These are phyloP conservation scores for Pseudopodoces humilis DNA, from an alignment of 2,113 vertebrate species.

Conservation along the genomic window DNA sequence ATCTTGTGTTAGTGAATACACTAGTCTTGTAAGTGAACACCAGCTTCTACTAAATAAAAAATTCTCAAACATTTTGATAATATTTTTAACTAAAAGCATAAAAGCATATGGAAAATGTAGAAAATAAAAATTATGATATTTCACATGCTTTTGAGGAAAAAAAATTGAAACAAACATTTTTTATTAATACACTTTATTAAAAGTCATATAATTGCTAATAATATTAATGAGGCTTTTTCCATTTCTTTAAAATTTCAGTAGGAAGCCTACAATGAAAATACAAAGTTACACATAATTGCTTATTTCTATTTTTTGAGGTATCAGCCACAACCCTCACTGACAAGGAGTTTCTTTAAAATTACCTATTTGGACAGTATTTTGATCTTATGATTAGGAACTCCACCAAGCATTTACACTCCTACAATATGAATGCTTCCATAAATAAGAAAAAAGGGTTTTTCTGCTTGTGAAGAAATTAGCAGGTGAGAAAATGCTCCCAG, in stretches of 20 bases:
- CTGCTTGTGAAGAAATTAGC: neutral
- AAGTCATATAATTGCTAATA: neutral
- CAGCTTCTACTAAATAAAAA: neutral
- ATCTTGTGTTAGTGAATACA: neutral
- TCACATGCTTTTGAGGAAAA: neutral
- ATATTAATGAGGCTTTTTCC: rapidly evolving
- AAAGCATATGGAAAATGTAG: neutral
- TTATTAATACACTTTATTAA: neutral
- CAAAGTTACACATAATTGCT: rapidly evolving
- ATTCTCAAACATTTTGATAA: neutral
- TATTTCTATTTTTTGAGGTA: neutral
- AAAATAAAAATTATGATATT: neutral
- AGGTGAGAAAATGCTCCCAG: neutral
- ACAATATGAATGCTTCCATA: neutral
- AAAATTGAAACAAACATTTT: neutral
- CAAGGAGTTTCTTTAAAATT: neutral
- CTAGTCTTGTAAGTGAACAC: neutral
- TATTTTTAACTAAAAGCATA: neutral
- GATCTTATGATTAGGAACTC: neutral
- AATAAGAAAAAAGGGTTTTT: neutral
- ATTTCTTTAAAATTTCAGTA: neutral
- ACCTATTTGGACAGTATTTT: neutral
- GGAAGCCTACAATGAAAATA: neutral
- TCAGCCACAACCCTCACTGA: neutral
- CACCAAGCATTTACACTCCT: neutral